phyloP scores from a whole-genome alignment of 2,888 invertebrate species.

The Drosophila dives region DNA sequence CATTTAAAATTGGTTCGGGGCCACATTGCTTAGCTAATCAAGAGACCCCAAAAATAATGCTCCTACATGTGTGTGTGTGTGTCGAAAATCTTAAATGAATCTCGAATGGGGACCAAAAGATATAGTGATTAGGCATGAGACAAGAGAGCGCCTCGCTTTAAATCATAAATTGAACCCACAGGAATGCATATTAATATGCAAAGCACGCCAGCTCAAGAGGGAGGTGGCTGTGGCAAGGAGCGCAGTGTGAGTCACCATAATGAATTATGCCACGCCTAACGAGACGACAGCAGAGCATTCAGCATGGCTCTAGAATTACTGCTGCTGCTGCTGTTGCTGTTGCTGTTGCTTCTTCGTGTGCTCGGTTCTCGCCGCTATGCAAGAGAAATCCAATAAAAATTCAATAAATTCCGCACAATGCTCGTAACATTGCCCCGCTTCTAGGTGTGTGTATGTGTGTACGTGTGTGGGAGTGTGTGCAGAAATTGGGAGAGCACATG shows the following conservation, averaged over 20 bases:
- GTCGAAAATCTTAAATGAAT: slow-evolving; percentile 24
- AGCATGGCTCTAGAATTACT: slow-evolving; percentile 55
- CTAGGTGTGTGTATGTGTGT: slow-evolving; percentile 8
- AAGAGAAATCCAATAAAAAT: slow-evolving; percentile 79
- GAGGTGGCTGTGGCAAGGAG: slow-evolving; percentile 1
- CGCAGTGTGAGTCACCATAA: slow-evolving; percentile 69
- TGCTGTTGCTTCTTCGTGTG: background rate
- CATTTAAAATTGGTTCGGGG: slow-evolving; percentile 22
- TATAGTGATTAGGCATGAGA: slow-evolving; percentile 58
- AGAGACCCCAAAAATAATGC: background rate
- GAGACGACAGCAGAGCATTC: slow-evolving; percentile 68
- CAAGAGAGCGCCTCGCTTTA: slow-evolving; percentile 52
- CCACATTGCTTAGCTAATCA: slow-evolving; percentile 38
- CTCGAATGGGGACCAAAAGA: slow-evolving; percentile 14
- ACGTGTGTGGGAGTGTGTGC: slow-evolving; percentile 10
- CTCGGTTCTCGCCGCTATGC: slow-evolving; percentile 25
- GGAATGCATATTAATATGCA: slow-evolving; percentile 80
- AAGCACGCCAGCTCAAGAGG: slow-evolving; percentile 59
- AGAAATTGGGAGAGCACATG: slow-evolving; percentile 44
- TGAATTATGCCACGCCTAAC: slow-evolving; percentile 80
- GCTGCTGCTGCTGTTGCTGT: slow-evolving; percentile 17
- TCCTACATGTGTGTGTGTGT: background rate
- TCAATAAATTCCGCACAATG: slow-evolving; percentile 79
- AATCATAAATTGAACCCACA: slow-evolving; percentile 70
- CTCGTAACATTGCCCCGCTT: slow-evolving; percentile 59